Base-by-base conservation (phyloP, 2,797 vertebrate genomes). In the Sciurus carolinensis region DNA sequence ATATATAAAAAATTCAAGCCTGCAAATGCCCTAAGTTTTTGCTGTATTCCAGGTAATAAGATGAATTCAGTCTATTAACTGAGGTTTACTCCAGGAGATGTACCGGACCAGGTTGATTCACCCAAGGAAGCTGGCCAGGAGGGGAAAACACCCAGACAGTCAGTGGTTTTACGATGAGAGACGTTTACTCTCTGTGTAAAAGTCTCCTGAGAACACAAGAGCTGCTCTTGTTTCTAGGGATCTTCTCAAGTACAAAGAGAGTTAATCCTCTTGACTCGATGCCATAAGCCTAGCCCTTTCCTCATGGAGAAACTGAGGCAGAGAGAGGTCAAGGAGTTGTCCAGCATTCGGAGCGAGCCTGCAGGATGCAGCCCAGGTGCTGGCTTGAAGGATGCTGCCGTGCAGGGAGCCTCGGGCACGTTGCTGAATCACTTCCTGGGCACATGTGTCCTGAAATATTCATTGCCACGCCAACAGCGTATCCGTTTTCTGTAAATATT, bases 71-170 rank as follows among this genome's bases (percentile, higher is more conserved):
- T 8, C 26, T 24, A 13, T 57, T 82, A 44, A 12, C 1, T 30
- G 39, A 72, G 26, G 24, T 24, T 44, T 20, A 14, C 42, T 30
- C 42, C 5, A 73, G 90, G 44, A 36, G 3, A 15, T 30, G 5
- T 1, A 54, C 13, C 22, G 28, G 39, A 39, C 33, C 44, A 8
- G 77, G 39, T 26, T 39, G 64, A 24, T 18, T 92, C 20, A 52
- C 20, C 33, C 3, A 0, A 44, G 1, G 2, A 22, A 71, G 30
- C 5, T 17, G 20, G 15, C 12, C 5, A 4, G 7, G 11, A 24
- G 7, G 67, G n/a, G 39, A 62, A 30, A 95, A 87, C 5, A 3
- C 2, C 22, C 36, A 0, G 2, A 90, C 5, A 54, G 0, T n/a
- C 20, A 9, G 36, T 5, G 13, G 13, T 66, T 80, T 86, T 36